Conservation (phyloP, 2,797 vertebrate species). For the Enteromius afrohamiltoni region DNA sequence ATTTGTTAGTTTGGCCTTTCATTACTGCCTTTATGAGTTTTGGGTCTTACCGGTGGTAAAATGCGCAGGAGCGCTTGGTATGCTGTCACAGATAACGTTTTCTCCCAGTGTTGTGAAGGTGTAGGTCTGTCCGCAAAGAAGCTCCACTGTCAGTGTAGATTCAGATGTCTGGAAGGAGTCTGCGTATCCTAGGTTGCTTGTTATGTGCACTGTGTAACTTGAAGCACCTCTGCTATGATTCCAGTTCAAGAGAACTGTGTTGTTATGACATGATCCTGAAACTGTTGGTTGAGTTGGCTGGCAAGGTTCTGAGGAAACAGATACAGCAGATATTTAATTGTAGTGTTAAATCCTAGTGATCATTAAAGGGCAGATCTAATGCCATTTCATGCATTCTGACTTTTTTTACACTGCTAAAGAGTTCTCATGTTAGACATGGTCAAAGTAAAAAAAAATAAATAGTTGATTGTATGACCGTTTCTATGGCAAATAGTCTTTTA, state of each 20-base stretch:
- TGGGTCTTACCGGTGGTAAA: conserved; percentile 70
- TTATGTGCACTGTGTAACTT: conserved; percentile 65
- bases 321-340: neutral
- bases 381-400: neutral
- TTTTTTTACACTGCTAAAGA: neutral
- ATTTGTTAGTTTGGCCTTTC: neutral
- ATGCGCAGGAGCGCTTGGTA: conserved; percentile 55
- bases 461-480: too few species aligned
- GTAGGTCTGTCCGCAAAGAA: conserved; percentile 78
- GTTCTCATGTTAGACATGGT: too few species aligned
- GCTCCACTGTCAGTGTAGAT: conserved; percentile 56
- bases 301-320: conserved; percentile 72
- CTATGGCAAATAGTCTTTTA: too few species aligned
- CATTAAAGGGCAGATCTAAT: neutral
- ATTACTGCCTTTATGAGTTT: neutral
- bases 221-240: conserved; percentile 63
- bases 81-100: conserved; percentile 67
- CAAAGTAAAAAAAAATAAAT: too few species aligned
- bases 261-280: conserved; percentile 68
- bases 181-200: conserved; percentile 70
- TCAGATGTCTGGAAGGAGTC: conserved; percentile 62
- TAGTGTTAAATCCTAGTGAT: neutral
- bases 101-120: conserved; percentile 70
- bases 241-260: conserved; percentile 72
- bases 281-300: conserved; percentile 64